Evolutionary conservation across 2,797 vertebrate genomes (phyloP), one percentile per base, ranked within the genome.

Genomic region (Pempheris klunzingeri): DNA sequence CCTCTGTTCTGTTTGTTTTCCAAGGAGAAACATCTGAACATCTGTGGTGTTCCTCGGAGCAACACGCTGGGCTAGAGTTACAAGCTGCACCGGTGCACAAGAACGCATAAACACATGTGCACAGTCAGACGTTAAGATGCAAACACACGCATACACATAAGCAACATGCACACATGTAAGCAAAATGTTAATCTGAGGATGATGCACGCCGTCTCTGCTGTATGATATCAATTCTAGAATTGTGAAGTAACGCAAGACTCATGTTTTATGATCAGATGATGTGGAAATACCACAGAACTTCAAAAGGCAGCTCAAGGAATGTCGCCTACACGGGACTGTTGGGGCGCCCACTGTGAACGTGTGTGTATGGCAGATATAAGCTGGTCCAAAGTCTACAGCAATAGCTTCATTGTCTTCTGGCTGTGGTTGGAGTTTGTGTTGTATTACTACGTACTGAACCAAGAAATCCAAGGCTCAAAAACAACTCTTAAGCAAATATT

Each of bases 1-100:
- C 79, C 86, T 85, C 82, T 85, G 80, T 82, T 84, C 47, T 92
- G 90, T 94, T 94, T 93, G 89, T 94, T 94, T 93, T 91, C 67
- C 52, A 71, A 84, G 81, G 65, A 85, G 87, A 90, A 92, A 90
- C 93, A 92, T 93, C 85, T 90, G 90, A 92, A 93, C 93, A 93
- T 93, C 89, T 93, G 89, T 58, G 81, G 78, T 50, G 87, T 87
- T 92, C 80, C 85, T 92, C 32, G 30, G 78, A 84, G 85, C 91
- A 86, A 87, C 91, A 91, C 24, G 81, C 85, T 87, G 91, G 82
- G 87, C 63, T 88, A 62, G 71, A 87, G 86, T 92, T 92, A 90
- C 90, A 92, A 80, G 80, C 90, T 79, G 85, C 87, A 80, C 69
- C 24, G 41, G 71, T 54, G 83, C 70, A 84, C 84, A 26, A 80